phyloP scores from a whole-genome alignment of 2,113 vertebrate genomes.

The Carassius auratus region DNA sequence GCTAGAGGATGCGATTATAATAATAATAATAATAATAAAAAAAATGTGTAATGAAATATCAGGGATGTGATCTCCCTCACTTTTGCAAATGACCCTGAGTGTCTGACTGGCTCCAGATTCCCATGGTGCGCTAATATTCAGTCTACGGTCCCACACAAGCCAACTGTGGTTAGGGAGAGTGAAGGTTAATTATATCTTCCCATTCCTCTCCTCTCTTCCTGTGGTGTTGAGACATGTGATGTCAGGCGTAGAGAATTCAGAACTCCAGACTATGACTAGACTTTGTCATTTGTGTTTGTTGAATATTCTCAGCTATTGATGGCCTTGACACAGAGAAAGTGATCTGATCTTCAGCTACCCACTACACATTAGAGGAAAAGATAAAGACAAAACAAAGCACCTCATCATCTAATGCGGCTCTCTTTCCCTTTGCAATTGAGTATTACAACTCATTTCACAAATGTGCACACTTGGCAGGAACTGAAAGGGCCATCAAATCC shows the following conservation, averaged over 20 bases:
- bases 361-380: slow-evolving; percentile 78
- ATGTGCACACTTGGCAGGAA: slow-evolving; percentile 70
- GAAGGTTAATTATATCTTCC: slow-evolving; percentile 97
- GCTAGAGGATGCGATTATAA: neutral
- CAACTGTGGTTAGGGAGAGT: slow-evolving; percentile 86
- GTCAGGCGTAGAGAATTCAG: slow-evolving; percentile 2
- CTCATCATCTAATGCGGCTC: slow-evolving; percentile 85
- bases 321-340: neutral
- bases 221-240: slow-evolving; percentile 54
- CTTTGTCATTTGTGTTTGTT: neutral
- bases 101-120: slow-evolving; percentile 82
- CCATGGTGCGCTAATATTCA: slow-evolving; percentile 83
- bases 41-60: neutral
- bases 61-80: neutral
- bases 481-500: slow-evolving; percentile 86
- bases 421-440: slow-evolving; percentile 63
- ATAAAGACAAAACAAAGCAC: slow-evolving; percentile 55
- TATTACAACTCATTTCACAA: slow-evolving; percentile 89
- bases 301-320: neutral
- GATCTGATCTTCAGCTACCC: neutral
- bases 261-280: neutral
- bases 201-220: slow-evolving; percentile 80
- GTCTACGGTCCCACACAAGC: slow-evolving; percentile 79
- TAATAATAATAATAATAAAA: neutral
- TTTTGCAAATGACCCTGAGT: slow-evolving; percentile 58